Base-by-base conservation (phyloP, 2,888 invertebrate genomes). In the Drosophila imparisetae region DNA sequence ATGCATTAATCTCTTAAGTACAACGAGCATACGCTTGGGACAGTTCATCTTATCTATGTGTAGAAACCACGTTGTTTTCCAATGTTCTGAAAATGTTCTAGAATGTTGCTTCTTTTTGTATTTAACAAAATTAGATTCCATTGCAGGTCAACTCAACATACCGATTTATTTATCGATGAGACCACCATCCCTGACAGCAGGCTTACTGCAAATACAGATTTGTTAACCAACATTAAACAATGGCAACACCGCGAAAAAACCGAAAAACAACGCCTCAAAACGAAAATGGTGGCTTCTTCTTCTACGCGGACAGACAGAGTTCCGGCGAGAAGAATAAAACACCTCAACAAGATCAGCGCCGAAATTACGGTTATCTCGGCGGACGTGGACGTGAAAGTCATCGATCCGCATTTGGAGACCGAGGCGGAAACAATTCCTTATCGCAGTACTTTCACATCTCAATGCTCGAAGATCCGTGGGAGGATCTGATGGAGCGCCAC, bases 381-480 rank as follows among this genome's bases (percentile, higher is more conserved):
- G 57, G 76, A 10, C 54, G 36, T 3, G 54, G 65, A 27, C 69
- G 75, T 1, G 60, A 64, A 29, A 48, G 60, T 6, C 53, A 72
- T 15, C 67, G 59, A 69, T 18, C 75, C 71, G 6, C 45, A 40
- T 63, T 40, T 6, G 49, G 42, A 29, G 53, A 67, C 7, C 10
- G 36, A 3, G 74, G 59, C 11, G 55, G 30, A 5, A 59, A 69
- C 13, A 45, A 63, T 6, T 68, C 69, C 3, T 68, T 66, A 30
- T 50, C 78, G 0, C 73, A 78, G 6, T 93, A 91, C 62, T 88
- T 87, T 49, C 93, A 93, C 71, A 83, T 75, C 2, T 90, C 92
- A 1, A 93, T 93, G 92, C 70, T 92, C 0, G 91, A 92, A 58
- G 93, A 93, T 72, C 93, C 93, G 0, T 93, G 93, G 93, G 76